Evolutionary conservation across 2,113 vertebrate genomes (phyloP).

Genomic region (Anser cygnoides): DNA sequence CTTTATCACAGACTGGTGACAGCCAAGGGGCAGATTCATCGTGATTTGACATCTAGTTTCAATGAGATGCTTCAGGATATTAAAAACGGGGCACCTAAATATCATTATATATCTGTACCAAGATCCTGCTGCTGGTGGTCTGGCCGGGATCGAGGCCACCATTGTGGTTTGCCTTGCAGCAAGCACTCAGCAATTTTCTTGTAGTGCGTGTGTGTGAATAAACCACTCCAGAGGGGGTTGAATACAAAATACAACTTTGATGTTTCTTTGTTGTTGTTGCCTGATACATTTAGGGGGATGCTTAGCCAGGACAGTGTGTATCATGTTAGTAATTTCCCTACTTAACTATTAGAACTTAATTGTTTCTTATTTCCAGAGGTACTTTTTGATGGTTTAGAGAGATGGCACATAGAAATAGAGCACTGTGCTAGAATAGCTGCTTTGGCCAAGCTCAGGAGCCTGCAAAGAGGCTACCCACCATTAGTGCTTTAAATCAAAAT

Average conservation of each 20-base stretch:
- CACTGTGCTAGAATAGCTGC: not conserved
- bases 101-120: not conserved
- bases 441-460: not conserved
- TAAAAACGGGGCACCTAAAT: not conserved
- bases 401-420: not conserved
- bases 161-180: not conserved
- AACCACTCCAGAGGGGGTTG: not conserved
- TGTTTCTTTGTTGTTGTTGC: not conserved
- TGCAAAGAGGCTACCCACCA: not conserved
- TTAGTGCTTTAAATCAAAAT: not conserved
- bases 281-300: not conserved
- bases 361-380: not conserved
- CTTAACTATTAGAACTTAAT: rapidly evolving
- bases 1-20: not conserved
- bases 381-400: not conserved
- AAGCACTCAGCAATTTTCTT: not conserved
- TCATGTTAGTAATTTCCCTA: not conserved
- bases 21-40: not conserved
- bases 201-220: not conserved
- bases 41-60: not conserved
- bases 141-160: not conserved
- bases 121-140: not conserved
- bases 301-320: not conserved
- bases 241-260: not conserved
- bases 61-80: not conserved